These are phyloP conservation scores for Sardina pilchardus DNA, from an alignment of 2,113 vertebrate genomes.

Conservation along the genomic window DNA sequence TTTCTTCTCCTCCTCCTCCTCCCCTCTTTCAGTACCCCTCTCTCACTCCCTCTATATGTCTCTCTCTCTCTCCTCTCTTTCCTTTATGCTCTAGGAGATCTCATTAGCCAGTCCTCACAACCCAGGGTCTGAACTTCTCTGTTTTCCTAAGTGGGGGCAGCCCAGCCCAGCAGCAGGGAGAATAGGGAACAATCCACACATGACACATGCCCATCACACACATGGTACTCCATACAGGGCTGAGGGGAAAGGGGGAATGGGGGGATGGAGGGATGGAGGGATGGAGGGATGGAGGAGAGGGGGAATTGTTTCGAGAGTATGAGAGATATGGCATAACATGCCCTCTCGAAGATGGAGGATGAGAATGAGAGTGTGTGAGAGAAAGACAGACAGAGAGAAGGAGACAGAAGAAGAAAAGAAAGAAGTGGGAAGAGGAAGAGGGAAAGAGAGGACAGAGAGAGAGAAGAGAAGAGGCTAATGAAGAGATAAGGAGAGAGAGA, in stretches of 20 bases:
- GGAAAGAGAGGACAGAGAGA: not conserved
- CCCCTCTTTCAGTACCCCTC: constrained; percentile 30
- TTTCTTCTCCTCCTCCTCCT: constrained; percentile 32
- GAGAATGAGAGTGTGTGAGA: not conserved
- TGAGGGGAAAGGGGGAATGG: constrained; percentile 39
- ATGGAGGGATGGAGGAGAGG: constrained; percentile 38
- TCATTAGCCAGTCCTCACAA: constrained; percentile 36
- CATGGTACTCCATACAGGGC: constrained; percentile 58
- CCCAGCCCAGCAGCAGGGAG: constrained; percentile 61
- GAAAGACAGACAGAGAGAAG: not conserved
- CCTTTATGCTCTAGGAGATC: constrained; percentile 11
- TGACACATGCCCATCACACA: constrained; percentile 73
- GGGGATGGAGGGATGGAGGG: constrained; percentile 26
- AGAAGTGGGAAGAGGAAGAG: not conserved
- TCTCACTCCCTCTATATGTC: constrained; percentile 25
- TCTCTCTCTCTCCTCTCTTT: not conserved
- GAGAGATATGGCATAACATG: constrained; percentile 6
- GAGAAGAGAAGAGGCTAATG: not conserved
- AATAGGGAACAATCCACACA: constrained; percentile 69
- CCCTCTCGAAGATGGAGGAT: not conserved
- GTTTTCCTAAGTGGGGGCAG: constrained; percentile 55
- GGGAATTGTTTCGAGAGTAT: constrained; percentile 27
- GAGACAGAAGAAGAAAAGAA: not conserved
- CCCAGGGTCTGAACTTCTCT: constrained; percentile 54
- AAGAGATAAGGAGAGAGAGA: not conserved